Base-by-base conservation (phyloP, 2,888 invertebrate genomes). In the Cephus sareptanus region DNA sequence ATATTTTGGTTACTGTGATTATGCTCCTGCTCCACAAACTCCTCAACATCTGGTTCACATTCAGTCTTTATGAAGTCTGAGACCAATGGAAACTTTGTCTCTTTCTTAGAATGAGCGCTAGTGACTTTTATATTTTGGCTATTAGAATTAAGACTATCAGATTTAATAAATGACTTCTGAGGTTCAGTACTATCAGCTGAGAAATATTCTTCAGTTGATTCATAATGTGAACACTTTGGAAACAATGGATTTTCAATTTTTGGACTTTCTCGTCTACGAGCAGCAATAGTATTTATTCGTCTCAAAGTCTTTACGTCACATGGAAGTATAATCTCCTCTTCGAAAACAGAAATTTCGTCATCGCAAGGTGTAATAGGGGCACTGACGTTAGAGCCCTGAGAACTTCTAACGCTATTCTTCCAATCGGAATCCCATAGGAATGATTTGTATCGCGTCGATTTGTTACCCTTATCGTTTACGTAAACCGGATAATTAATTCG, bases 401-500 rank as follows among this genome's bases (percentile, higher is more conserved):
- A 83, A 77, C 73, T 81, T 79, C 78, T 79, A 68, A 73, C 68
- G n/a, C 73, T 75, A 69, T 35, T 74, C 34, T 70, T 81, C 83
- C 85, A 85, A 77, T 84, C 79, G 23, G 85, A 83, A 74, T 83
- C 85, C 87, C 84, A 88, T 73, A 87, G 80, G 76, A 88, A 88
- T 23, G 86, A 85, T 40, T 79, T 77, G 40, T 83, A 82, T n/a
- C 81, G 74, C 75, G 34, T 70, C 74, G 56, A 75, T 75, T 79
- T 79, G n/a, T 78, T 79, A 76, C 83, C 81, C 77, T 84, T 79
- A 71, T 73, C 76, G 37, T 80, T 75, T 3, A 80, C 77, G 69
- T 79, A 79, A 56, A 85, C 83, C 0, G 90, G 90, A 84, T 90
- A 89, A 81, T 89, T 89, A 81, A 92, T 92, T 79, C 86, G 83